Evolutionary conservation across 2,797 vertebrate genomes (phyloP), one percentile per base, ranked within the genome.

Genomic region (Melopsittacus undulatus): DNA sequence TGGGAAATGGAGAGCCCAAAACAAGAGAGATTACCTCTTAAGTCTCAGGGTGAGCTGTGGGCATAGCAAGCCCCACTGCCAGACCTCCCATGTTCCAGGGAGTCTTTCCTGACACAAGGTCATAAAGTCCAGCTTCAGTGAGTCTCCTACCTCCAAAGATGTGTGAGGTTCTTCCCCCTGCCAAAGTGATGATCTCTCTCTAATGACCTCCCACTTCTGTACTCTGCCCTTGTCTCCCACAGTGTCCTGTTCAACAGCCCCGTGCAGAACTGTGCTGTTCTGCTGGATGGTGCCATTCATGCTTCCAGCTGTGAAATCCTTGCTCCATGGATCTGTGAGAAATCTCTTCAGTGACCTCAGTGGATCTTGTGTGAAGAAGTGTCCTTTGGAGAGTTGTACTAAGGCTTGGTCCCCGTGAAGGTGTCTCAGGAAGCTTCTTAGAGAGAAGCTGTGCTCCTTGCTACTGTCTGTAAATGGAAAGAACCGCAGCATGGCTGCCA

Each of bases 241-340:
- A 73, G 54, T 13, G 19, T 63, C 2, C 0, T 1, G 13, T 34
- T 6, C 77, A 87, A 57, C 83, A 83, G 56, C 34, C 32, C 2
- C 3, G 34, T 9, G 21, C 78, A 79, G 67, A 64, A 18, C 3
- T 43, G 34, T 0, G 5, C 23, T 0, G 3, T 19, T 57, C 67
- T 86, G 52, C 3, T n/a, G 61, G 1, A 11, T 1, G 56, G 14
- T 64, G 20, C 1, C 54, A 21, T 69, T 43, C 26, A 0, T 3
- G 61, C 72, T 74, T 83, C 78, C 78, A 87, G 72, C 87, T 83
- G 54, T 5, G 6, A 57, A 42, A 3, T 74, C 54, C 5, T 2
- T 59, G 9, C 30, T 61, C 43, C 23, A 3, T n/a, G 48, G 54
- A 68, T 78, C 54, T 90, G 78, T 2, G 23, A 90, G 54, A 86